Base-by-base conservation (phyloP, 30 jellyfish, hydroid and myxozoan genomes). In the Calvadosia cruxmelitensis region DNA sequence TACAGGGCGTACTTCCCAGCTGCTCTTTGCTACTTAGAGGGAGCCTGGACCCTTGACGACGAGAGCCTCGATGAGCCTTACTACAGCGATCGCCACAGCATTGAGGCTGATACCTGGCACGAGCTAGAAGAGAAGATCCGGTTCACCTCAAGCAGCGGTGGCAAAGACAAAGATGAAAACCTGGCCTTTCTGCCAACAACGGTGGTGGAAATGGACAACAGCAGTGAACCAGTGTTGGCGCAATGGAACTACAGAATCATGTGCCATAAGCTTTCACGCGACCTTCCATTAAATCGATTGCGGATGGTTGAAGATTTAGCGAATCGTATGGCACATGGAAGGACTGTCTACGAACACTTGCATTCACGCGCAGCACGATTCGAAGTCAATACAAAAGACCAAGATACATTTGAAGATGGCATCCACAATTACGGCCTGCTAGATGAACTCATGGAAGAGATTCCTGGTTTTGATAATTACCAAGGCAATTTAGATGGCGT, bases 151-250 rank as follows among this genome's bases (percentile, higher is more conserved):
- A 74, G 75, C 85, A 73, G 84, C 20, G 96, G 96, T 33, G 73
- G 94, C 27, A 86, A 86, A 52, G 75, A 85, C 70, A 32, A 68
- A 50, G 77, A 69, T 31, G 96, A 86, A 52, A 86, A 86, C 61
- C 78, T 86, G 0, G 94, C 96, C 12, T 80, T 78, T 65, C 80
- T 86, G 26, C 96, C 96, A 61, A 86, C 96, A n/a, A 78, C 93
- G 10, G 73, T 86, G 68, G 79, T 79, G 94, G 81, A 82, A 25
- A 78, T 67, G 33, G 80, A 62, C 13, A 69, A 86, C 28, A 93
- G 79, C 25, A 63, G 82, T 24, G 70, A 66, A 12, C 96, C 96
- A 12, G 86, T 73, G 12, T 57, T 86, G 29, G 96, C 96, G 16
- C 96, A 86, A 66, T 86, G 96, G 96, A 86, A 86, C 80, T 86